These are phyloP conservation scores for Eleginops maclovinus DNA, from an alignment of 2,113 vertebrate species.

Conservation along the genomic window DNA sequence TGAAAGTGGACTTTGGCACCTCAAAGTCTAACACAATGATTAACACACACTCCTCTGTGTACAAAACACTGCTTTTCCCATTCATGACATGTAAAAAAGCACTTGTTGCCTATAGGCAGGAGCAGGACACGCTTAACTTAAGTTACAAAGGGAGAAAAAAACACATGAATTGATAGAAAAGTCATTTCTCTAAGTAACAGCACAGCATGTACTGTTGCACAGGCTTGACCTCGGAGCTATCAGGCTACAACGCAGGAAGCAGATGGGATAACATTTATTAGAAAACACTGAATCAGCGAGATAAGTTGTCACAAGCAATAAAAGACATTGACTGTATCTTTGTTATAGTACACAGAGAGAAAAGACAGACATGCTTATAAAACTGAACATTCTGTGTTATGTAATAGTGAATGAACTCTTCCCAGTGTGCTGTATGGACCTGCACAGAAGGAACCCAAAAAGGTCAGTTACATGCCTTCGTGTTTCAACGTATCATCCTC, in stretches of 20 bases:
- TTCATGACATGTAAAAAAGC: conserved; percentile 19
- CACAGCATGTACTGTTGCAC: conserved; percentile 39
- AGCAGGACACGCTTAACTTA: conserved; percentile 61
- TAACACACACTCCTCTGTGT: conserved; percentile 56
- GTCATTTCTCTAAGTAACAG: conserved; percentile 45
- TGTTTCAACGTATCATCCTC: background rate
- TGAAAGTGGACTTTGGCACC: conserved; percentile 38
- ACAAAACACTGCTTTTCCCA: conserved; percentile 58
- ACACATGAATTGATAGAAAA: conserved; percentile 36
- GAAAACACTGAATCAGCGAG: conserved; percentile 59
- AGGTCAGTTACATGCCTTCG: background rate
- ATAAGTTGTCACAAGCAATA: conserved; percentile 34
- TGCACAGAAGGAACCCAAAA: background rate
- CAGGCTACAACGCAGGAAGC: conserved; percentile 63
- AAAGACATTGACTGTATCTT: conserved; percentile 41
- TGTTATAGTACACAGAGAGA: conserved; percentile 23
- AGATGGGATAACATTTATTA: conserved; percentile 30
- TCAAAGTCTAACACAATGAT: conserved; percentile 31
- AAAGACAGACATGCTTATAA: background rate
- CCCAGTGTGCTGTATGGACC: background rate
- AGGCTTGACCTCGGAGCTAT: conserved; percentile 71
- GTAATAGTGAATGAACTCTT: conserved; percentile 1
- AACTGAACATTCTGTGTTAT: conserved; percentile 1
- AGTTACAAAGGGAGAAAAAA: conserved; percentile 48
- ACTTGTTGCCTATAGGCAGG: conserved; percentile 25